phyloP scores from a whole-genome alignment of 35 echinoderm and acorn worm species.

The Strongylocentrotus purpuratus region DNA sequence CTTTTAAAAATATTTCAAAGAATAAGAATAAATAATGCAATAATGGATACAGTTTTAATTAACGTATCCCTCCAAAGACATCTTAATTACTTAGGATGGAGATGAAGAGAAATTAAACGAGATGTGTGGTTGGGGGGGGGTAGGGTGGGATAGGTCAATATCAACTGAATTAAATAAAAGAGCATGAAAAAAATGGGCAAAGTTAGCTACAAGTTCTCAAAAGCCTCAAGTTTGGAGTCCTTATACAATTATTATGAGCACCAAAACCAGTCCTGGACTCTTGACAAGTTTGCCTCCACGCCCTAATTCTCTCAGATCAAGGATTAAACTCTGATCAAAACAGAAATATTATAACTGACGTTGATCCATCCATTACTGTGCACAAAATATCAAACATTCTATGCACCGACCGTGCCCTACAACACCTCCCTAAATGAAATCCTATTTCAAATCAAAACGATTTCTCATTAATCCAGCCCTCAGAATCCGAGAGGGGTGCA shows the following conservation, averaged over 20 bases:
- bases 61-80: no score
- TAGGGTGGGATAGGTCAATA: no score
- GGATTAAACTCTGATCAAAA: background rate
- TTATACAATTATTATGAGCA: background rate
- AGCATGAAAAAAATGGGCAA: no score
- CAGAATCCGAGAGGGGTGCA: background rate
- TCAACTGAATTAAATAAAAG: no score
- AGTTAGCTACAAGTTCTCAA: background rate
- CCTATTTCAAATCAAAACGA: constrained; percentile 11
- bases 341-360: background rate
- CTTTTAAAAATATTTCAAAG: no score
- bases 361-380: background rate
- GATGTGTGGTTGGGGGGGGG: no score
- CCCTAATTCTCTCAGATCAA: background rate
- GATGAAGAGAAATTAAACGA: no score
- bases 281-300: background rate
- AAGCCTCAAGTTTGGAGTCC: background rate
- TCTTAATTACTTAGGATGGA: no score
- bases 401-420: background rate
- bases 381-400: background rate
- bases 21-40: no score
- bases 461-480: background rate
- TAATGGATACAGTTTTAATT: no score
- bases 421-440: background rate
- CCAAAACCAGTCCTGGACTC: background rate